A percentile compares a stretch with the other conserved stretches of the same genome.
These are phyloP conservation scores for Drosophila incognita DNA, from an alignment of 2,888 invertebrate genomes.

Conservation along the genomic window DNA sequence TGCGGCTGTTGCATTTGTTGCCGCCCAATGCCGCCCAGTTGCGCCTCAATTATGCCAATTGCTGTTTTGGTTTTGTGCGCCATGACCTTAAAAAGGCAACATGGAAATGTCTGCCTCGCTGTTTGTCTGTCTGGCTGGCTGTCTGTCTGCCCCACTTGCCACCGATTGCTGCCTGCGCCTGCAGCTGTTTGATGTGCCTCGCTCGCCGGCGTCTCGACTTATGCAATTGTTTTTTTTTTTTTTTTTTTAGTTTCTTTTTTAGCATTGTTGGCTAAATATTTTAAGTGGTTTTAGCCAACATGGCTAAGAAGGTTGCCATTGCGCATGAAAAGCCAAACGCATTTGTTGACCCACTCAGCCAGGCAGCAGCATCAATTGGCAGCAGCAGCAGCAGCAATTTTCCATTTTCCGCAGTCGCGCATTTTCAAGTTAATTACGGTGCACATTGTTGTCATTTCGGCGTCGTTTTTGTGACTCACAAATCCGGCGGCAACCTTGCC, in stretches of 20 bases:
- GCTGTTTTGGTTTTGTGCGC: slow-evolving; percentile 62
- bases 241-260: slow-evolving; percentile 29
- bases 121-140: slow-evolving; percentile 37
- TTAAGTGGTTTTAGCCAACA: slow-evolving; percentile 78
- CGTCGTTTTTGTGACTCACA: slow-evolving; percentile 30
- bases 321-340: slow-evolving; percentile 46
- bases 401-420: slow-evolving; percentile 55
- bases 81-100: slow-evolving; percentile 81
- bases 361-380: slow-evolving; percentile 19
- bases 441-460: slow-evolving; percentile 67
- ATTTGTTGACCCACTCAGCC: slow-evolving; percentile 73
- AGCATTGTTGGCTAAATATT: slow-evolving; percentile 67
- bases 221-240: slow-evolving; percentile 57
- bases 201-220: slow-evolving; percentile 57
- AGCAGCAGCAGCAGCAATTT: slow-evolving; percentile 8
- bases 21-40: slow-evolving; percentile 51
- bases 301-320: slow-evolving; percentile 53
- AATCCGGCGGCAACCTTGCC: slow-evolving; percentile 43
- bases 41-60: slow-evolving; percentile 78
- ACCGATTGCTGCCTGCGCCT: slow-evolving; percentile 17
- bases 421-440: slow-evolving; percentile 69
- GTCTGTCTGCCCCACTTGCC: slow-evolving; percentile 47
- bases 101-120: slow-evolving; percentile 68
- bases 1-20: slow-evolving; percentile 19
- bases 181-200: slow-evolving; percentile 72